Conservation (phyloP, 2,113 vertebrate species). For the Cavia porcellus region DNA sequence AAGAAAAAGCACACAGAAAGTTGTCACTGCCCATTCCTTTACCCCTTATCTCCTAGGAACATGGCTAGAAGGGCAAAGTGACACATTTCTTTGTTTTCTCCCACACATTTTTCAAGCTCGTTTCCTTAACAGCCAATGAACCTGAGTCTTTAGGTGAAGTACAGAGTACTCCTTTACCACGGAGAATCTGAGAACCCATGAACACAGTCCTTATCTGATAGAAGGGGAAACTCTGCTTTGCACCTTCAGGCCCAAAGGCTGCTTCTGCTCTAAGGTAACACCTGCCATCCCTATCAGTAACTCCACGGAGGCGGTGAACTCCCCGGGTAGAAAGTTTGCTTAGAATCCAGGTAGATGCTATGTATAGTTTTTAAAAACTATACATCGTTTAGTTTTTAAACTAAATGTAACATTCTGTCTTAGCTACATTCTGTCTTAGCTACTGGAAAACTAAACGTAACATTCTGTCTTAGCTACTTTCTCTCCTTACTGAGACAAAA, state of each 20-base stretch:
- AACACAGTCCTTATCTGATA: not conserved
- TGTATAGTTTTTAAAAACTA: not conserved
- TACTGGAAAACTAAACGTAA: not conserved
- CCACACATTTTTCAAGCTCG: not conserved
- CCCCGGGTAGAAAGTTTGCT: not conserved
- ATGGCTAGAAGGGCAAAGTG: not conserved
- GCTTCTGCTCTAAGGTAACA: not conserved
- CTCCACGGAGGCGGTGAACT: not conserved
- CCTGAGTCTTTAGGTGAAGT: not conserved
- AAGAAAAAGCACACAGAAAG: not conserved
- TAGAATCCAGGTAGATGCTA: not conserved
- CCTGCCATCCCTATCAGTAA: not conserved
- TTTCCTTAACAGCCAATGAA: not conserved
- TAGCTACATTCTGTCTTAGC: no score
- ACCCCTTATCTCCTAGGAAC: not conserved
- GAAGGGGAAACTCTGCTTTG: not conserved
- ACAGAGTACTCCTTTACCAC: not conserved
- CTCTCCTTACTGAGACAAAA: no score
- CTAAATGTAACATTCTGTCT: not conserved
- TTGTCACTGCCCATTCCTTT: not conserved
- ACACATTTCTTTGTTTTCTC: not conserved
- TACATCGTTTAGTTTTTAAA: no score
- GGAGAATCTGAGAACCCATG: not conserved
- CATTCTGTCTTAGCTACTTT: no score
- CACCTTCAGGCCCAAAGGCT: not conserved